phyloP scores from a whole-genome alignment of 2,113 vertebrate genomes.

The Pedionomus torquatus region DNA sequence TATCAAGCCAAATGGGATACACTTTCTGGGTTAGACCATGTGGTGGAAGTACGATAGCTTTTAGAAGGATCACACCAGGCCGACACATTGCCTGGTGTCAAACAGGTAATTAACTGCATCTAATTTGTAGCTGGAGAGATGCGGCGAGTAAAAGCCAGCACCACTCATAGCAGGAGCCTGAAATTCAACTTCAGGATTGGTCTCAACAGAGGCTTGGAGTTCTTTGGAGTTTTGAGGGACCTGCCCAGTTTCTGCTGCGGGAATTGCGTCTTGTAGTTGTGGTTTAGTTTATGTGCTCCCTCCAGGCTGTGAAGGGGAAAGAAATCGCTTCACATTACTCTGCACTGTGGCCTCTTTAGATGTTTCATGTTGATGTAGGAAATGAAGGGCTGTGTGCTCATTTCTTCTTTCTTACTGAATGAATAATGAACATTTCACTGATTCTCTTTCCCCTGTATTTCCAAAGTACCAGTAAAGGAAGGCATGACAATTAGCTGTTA shows the following conservation, averaged over 20 bases:
- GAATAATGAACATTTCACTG: background rate
- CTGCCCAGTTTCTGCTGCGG: background rate
- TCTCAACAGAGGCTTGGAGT: fast-evolving
- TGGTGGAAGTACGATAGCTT: background rate
- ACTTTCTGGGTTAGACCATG: background rate
- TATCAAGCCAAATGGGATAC: background rate
- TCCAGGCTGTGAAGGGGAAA: background rate
- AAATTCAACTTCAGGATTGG: background rate
- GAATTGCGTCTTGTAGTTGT: background rate
- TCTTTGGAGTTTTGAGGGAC: background rate
- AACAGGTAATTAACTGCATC: background rate
- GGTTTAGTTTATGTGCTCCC: background rate
- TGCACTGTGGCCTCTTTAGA: background rate
- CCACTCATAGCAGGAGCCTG: background rate
- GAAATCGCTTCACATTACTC: background rate
- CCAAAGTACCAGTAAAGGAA: background rate
- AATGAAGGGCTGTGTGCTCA: background rate
- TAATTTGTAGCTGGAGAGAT: background rate
- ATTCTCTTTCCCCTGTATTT: background rate
- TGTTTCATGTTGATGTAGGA: background rate
- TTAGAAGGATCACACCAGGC: background rate
- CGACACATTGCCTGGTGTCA: background rate
- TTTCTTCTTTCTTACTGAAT: background rate
- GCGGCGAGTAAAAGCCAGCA: background rate
- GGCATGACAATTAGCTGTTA: background rate